Evolutionary conservation across 1,140 invertebrate species (phyloP).

Genomic region (Trichomalopsis sarcophagae): DNA sequence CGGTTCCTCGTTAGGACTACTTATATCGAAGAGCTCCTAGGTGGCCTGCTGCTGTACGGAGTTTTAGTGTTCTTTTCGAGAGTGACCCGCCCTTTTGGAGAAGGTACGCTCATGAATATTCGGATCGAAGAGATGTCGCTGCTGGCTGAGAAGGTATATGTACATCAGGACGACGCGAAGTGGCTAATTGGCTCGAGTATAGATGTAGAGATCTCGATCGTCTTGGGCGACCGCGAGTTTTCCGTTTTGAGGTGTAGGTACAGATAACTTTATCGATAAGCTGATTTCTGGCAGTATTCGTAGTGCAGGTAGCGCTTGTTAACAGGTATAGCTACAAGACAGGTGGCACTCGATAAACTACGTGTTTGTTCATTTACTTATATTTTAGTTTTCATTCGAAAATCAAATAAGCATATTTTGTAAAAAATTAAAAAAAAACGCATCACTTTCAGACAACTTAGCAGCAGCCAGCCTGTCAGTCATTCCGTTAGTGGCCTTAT

Average conservation of each 20-base stretch:
- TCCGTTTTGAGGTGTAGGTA: neutral
- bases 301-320: too few relatives aligned
- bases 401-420: too few relatives aligned
- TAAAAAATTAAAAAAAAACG: too few relatives aligned
- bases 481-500: neutral
- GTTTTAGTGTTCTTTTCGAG: conserved; percentile 12
- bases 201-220: neutral
- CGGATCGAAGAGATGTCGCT: neutral
- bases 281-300: too few relatives aligned
- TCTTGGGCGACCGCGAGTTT: neutral
- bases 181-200: neutral
- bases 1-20: conserved; percentile 17
- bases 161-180: neutral
- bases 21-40: conserved; percentile 11
- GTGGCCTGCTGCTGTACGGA: neutral
- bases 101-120: conserved; percentile 12
- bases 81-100: neutral
- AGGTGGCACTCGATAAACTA: too few relatives aligned
- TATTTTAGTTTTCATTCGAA: too few relatives aligned
- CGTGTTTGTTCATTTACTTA: too few relatives aligned
- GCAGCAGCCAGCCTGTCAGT: neutral
- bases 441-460: too few relatives aligned
- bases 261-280: neutral
- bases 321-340: too few relatives aligned
- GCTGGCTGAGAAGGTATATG: neutral